phyloP scores from a whole-genome alignment of 2,113 vertebrate species.

The Stercorarius parasiticus region DNA sequence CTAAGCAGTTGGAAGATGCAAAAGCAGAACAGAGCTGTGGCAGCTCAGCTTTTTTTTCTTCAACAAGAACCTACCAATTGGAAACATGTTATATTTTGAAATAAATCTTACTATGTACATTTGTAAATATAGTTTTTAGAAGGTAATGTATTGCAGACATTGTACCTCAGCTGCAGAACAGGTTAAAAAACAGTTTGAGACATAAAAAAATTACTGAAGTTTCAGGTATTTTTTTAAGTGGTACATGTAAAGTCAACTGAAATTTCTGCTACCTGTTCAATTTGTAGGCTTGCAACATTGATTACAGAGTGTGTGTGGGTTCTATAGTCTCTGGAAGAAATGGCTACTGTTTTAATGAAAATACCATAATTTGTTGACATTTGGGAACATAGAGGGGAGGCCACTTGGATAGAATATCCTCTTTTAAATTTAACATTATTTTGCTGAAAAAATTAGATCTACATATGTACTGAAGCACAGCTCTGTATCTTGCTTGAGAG shows the following conservation, averaged over 20 bases:
- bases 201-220: not conserved
- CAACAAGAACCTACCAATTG: not conserved
- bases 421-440: not conserved
- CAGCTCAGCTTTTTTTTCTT: not conserved
- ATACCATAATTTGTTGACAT: not conserved
- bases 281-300: not conserved
- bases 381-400: not conserved
- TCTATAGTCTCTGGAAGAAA: not conserved
- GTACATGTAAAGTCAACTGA: not conserved
- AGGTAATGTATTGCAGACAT: not conserved
- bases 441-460: not conserved
- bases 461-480: not conserved
- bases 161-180: not conserved
- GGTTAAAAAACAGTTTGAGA: not conserved
- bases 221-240: not conserved
- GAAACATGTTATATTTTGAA: not conserved
- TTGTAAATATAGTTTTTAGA: not conserved
- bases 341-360: not conserved
- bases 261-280: not conserved
- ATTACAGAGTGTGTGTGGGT: not conserved
- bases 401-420: not conserved
- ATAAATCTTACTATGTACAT: not conserved
- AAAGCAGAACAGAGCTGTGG: not conserved
- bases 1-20: not conserved
- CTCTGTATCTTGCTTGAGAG: not conserved